These are phyloP conservation scores for Phrynocephalus versicolor DNA, from an alignment of 2,113 vertebrate genomes.

Conservation along the genomic window DNA sequence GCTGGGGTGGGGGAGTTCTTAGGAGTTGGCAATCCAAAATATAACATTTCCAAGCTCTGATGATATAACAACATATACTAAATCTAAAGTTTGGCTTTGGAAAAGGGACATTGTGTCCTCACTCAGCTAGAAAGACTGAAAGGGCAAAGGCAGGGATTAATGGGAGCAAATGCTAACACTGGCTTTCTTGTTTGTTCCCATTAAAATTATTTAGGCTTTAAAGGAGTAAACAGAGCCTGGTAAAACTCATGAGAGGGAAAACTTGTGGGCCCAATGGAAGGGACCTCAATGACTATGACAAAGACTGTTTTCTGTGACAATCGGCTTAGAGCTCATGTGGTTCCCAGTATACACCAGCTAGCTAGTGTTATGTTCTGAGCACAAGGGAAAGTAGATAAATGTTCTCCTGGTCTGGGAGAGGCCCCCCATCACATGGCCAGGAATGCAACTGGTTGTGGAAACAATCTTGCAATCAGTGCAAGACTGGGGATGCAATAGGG, in stretches of 20 bases:
- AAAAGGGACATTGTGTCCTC: not conserved
- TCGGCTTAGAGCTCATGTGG: not conserved
- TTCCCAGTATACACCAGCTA: not conserved
- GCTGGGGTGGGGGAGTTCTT: no score
- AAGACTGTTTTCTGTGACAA: conserved; percentile 11
- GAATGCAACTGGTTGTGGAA: no score
- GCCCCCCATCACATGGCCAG: no score
- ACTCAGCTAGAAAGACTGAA: no score
- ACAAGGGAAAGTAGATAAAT: no score
- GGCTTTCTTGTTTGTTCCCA: not conserved
- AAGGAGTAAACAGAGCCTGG: not conserved
- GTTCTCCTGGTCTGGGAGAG: no score
- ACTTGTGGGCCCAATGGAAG: not conserved
- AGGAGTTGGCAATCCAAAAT: no score
- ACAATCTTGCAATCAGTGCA: no score
- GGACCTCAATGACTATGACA: not conserved
- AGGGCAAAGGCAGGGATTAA: not conserved
- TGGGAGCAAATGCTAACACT: not conserved
- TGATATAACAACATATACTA: no score
- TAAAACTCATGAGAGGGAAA: conserved; percentile 28
- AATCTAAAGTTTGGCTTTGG: not conserved
- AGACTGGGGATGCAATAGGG: no score
- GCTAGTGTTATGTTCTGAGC: no score
- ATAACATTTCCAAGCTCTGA: no score
- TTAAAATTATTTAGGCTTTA: not conserved